Evolutionary conservation across 2,113 vertebrate species (phyloP).

Genomic region (Hipposideros armiger): DNA sequence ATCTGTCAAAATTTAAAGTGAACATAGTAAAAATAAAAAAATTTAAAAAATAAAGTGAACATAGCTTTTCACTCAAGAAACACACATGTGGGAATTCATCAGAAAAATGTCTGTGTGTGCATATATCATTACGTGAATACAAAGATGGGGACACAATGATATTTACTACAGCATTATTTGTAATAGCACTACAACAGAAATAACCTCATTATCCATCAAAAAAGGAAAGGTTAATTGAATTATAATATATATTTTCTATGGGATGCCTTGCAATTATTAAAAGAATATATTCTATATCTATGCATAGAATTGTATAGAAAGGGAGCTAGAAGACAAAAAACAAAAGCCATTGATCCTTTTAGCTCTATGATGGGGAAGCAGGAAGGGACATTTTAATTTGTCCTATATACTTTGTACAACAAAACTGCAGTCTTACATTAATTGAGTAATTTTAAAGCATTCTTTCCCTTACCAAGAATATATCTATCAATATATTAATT

Average conservation of each 20-base stretch:
- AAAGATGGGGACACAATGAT: not conserved
- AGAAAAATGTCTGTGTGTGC: not conserved
- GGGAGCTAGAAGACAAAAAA: not conserved
- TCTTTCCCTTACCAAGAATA: not conserved
- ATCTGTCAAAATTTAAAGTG: not conserved
- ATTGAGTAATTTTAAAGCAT: not conserved
- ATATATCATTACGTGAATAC: not conserved
- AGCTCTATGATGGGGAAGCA: not conserved
- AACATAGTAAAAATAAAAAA: too few species aligned
- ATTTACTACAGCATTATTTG: not conserved
- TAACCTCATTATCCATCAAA: not conserved
- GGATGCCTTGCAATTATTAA: not conserved
- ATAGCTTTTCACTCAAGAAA: not conserved
- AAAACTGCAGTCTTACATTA: not conserved
- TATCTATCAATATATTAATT: not conserved
- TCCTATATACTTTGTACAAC: not conserved
- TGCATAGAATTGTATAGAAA: not conserved
- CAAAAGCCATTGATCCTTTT: not conserved
- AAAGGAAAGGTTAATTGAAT: not conserved
- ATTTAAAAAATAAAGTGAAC: not conserved
- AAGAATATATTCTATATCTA: not conserved
- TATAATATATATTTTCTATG: not conserved
- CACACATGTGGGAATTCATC: not conserved
- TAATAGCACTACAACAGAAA: not conserved
- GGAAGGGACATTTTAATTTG: not conserved